These are phyloP conservation scores for Mola mola DNA, from an alignment of 2,113 vertebrate species.

Conservation along the genomic window DNA sequence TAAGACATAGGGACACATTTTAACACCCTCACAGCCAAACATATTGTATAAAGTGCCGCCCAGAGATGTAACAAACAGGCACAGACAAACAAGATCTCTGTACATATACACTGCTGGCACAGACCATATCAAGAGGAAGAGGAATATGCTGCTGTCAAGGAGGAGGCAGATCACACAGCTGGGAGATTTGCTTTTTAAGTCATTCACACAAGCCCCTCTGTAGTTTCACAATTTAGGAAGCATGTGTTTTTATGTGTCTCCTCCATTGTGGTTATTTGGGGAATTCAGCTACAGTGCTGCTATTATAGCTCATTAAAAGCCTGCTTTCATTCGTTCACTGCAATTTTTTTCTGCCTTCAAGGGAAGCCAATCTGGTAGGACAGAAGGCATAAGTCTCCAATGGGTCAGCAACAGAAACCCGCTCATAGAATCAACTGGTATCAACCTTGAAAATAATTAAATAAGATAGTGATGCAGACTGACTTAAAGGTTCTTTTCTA, in stretches of 20 bases:
- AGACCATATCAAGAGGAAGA: not conserved
- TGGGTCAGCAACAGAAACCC: conserved; percentile 25
- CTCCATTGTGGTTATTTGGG: conserved; percentile 39
- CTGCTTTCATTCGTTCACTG: conserved; percentile 54
- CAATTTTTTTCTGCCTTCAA: conserved; percentile 41
- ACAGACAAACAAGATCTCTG: no score
- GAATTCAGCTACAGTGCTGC: conserved; percentile 40
- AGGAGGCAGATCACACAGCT: conserved; percentile 40
- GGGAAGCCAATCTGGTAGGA: conserved; percentile 41
- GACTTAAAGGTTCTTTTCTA: no score
- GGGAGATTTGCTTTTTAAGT: conserved; percentile 34
- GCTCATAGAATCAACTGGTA: no score
- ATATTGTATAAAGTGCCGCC: no score
- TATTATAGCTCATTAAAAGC: conserved; percentile 51
- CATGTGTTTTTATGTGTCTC: conserved; percentile 22
- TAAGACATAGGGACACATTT: no score
- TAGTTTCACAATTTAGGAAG: conserved; percentile 34
- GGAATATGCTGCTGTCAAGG: conserved; percentile 33
- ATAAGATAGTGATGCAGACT: no score
- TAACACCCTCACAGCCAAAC: no score
- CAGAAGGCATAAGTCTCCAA: conserved; percentile 18
- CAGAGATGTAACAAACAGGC: no score
- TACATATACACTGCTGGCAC: no score
- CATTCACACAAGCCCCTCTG: conserved; percentile 39
- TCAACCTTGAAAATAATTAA: no score